Conservation (phyloP, 1,140 invertebrate species). For the Adoxophyes honmai region DNA sequence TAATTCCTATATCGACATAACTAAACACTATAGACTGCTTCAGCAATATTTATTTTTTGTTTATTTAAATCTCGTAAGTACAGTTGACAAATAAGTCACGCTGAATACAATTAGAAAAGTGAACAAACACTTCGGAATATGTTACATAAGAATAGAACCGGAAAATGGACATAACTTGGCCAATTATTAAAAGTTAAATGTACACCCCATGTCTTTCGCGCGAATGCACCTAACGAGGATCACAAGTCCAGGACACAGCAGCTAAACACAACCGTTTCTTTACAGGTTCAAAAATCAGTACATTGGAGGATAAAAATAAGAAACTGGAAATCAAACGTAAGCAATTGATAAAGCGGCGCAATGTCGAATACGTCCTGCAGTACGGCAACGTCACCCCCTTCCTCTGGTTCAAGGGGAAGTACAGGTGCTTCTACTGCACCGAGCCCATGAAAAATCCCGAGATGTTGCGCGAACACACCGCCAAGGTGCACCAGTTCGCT, state of each 20-base stretch:
- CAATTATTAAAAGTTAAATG: no score
- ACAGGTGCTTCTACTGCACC: slow-evolving; percentile 60
- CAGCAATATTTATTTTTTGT: no score
- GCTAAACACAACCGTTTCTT: slow-evolving; percentile 48
- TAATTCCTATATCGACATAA: no score
- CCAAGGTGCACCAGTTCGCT: slow-evolving; percentile 43
- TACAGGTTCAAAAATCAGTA: slow-evolving; percentile 61
- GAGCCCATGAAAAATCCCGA: slow-evolving; percentile 58
- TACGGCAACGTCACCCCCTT: slow-evolving; percentile 66
- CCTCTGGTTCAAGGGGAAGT: slow-evolving; percentile 61
- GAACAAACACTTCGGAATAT: no score
- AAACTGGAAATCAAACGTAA: slow-evolving; percentile 57
- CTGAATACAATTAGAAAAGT: no score
- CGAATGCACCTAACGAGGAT: background rate
- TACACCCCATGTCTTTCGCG: no score
- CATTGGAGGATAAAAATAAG: slow-evolving; percentile 60
- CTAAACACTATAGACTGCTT: no score
- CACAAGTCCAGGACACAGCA: slow-evolving; percentile 18
- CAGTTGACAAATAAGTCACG: no score
- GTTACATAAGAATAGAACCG: no score
- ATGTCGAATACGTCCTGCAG: slow-evolving; percentile 62
- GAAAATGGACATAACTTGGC: no score
- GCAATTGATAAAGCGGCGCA: slow-evolving; percentile 50
- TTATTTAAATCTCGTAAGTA: no score
- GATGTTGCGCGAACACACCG: slow-evolving; percentile 46